phyloP scores from a whole-genome alignment of 2,888 invertebrate genomes.

The Dexiosoma caninum region DNA sequence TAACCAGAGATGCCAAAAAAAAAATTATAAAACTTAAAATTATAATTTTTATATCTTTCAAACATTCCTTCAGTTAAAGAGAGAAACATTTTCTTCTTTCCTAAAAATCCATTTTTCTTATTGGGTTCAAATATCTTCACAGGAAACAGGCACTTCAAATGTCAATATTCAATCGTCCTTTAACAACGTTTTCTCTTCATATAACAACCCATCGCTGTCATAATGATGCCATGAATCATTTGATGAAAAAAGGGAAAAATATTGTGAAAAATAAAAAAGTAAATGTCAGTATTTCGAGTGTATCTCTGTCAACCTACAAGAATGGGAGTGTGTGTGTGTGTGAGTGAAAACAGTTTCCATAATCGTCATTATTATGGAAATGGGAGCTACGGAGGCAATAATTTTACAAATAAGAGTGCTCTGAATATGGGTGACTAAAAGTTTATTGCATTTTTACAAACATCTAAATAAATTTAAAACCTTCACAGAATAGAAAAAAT shows the following conservation, averaged over 20 bases:
- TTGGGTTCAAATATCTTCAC: slow-evolving; percentile 60
- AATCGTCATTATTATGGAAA: slow-evolving; percentile 44
- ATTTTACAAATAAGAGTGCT: not conserved
- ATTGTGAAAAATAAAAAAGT: slow-evolving; percentile 17
- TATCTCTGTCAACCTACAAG: not conserved
- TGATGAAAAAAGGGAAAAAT: not conserved
- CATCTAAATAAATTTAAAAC: too few species aligned
- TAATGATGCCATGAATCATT: slow-evolving; percentile 24
- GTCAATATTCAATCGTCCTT: slow-evolving; percentile 73
- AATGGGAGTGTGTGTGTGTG: too few species aligned
- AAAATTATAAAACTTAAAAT: too few species aligned
- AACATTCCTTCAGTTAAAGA: too few species aligned
- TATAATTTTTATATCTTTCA: too few species aligned
- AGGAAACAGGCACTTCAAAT: slow-evolving; percentile 76
- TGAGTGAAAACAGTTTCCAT: slow-evolving; percentile 25
- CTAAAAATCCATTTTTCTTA: too few species aligned
- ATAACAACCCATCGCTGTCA: slow-evolving; percentile 1
- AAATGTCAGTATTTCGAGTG: not conserved
- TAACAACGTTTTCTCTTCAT: slow-evolving; percentile 3
- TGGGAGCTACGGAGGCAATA: slow-evolving; percentile 15
- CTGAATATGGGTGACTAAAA: slow-evolving; percentile 24
- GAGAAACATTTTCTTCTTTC: too few species aligned
- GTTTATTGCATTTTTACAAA: too few species aligned
- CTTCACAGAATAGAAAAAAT: too few species aligned
- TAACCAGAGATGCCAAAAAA: too few species aligned